Percentiles rank a stretch among this genome's conserved stretches.
phyloP scores from a whole-genome alignment of 1,140 invertebrate genomes.

The Ostrea denselamellosa region DNA sequence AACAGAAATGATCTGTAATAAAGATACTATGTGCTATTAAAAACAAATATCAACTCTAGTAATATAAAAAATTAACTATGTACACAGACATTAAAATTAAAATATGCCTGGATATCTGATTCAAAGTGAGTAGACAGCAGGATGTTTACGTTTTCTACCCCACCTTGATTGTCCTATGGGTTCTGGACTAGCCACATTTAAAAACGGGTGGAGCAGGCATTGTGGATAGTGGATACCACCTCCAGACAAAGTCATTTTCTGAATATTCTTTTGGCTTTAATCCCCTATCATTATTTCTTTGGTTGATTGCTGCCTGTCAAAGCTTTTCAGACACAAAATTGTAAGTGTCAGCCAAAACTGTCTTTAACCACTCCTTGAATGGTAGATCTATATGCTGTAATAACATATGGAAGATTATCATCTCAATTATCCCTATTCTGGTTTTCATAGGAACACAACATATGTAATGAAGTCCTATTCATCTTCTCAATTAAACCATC shows the following conservation, averaged over 20 bases:
- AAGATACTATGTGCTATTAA: no score
- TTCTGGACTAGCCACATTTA: no score
- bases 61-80: no score
- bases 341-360: not conserved
- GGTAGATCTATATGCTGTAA: constrained; percentile 43
- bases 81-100: no score
- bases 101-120: no score
- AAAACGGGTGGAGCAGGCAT: no score
- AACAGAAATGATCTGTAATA: no score
- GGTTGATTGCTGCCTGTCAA: not conserved
- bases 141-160: no score
- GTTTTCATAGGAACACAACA: constrained; percentile 59
- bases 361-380: constrained; percentile 17
- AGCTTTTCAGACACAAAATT: not conserved
- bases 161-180: no score
- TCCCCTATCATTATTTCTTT: constrained; percentile 20
- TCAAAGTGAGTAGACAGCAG: no score
- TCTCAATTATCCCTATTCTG: constrained; percentile 48
- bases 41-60: no score
- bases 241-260: constrained; percentile 20
- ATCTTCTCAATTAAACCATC: constrained; percentile 63
- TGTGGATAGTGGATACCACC: constrained; percentile 33
- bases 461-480: constrained; percentile 63
- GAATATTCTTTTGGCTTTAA: not conserved
- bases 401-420: constrained; percentile 50